Evolutionary conservation across 2,113 vertebrate species (phyloP), one percentile per base, ranked within the genome.

Genomic region (Bubalus kerabau): DNA sequence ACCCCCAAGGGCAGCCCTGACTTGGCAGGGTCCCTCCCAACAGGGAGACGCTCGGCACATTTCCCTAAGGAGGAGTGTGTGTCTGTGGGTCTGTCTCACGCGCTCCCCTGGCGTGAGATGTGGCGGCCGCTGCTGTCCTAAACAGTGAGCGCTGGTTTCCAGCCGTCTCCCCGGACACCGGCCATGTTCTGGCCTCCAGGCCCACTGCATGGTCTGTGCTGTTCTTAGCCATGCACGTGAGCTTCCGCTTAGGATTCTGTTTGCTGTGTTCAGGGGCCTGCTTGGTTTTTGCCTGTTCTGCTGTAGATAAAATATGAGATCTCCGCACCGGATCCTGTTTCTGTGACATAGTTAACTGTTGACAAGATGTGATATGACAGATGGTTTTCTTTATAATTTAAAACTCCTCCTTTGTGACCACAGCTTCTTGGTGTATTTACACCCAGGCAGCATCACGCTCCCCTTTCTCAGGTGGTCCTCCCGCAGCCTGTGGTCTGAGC

Each of bases 151-250:
- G 0, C 56, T 19, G 32, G 36, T 13, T 10, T 5, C 0, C 1
- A n/a, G 40, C 11, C 32, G 0, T 7, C 2, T 1, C 4, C 46
- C 46, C 3, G n/a, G 59, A 28, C 16, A 1, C 83, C 0, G 5
- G 0, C 3, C 8, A 0, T 7, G 19, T 67, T 6, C 23, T 0
- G 6, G 7, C n/a, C 0, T 6, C 1, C 26, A 1, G 1, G 5
- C 3, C 85, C 0, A 7, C 32, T 12, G 21, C 2, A 1, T 15
- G 1, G 2, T 24, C 43, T n/a, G 46, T 3, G 19, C 52, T 26
- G 13, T 2, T 2, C 0, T 11, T 0, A 15, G 82, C 82, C 13
- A 0, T 2, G 24, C 8, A 0, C 2, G 2, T 21, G 60, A 2
- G 4, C 21, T 56, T 4, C 40, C 15, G 0, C 23, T 6, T 57